Evolutionary conservation across 2,888 invertebrate genomes (phyloP).

Genomic region (Drosophila mayaguana): DNA sequence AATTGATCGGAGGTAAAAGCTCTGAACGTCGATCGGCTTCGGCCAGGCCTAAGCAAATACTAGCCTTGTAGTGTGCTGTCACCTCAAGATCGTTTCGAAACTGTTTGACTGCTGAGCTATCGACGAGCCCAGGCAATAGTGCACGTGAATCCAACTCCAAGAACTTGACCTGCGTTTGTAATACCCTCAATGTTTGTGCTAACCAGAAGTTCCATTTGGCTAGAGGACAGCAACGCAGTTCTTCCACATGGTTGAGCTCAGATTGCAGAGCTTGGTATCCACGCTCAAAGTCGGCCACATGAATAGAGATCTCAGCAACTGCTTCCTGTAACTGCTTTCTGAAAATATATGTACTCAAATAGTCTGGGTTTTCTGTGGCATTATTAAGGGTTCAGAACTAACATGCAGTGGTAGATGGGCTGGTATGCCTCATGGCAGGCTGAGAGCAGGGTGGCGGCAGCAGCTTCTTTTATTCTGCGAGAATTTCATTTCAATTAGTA

Average conservation of each 20-base stretch:
- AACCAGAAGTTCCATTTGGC: slow-evolving; percentile 42
- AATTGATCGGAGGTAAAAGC: slow-evolving; percentile 1
- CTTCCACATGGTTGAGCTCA: slow-evolving; percentile 1
- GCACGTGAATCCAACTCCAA: slow-evolving; percentile 35
- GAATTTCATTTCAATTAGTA: neutral
- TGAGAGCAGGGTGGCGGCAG: slow-evolving; percentile 27
- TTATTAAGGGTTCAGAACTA: slow-evolving; percentile 16
- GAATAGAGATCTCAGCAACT: slow-evolving; percentile 23
- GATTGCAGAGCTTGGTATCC: neutral
- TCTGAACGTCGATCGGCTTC: slow-evolving; percentile 12
- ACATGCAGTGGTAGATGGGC: slow-evolving; percentile 43
- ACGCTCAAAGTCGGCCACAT: slow-evolving; percentile 26
- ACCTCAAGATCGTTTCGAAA: slow-evolving; percentile 40
- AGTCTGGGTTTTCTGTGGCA: neutral
- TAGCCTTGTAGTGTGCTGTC: slow-evolving; percentile 16
- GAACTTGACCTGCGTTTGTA: slow-evolving; percentile 52
- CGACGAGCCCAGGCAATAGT: slow-evolving; percentile 29
- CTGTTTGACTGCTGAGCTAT: slow-evolving; percentile 25
- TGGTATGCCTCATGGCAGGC: slow-evolving; percentile 38
- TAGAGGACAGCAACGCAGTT: neutral
- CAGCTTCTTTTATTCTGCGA: slow-evolving; percentile 33
- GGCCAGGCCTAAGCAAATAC: slow-evolving; percentile 39
- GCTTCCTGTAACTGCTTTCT: slow-evolving; percentile 21
- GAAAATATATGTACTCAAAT: slow-evolving; percentile 4
- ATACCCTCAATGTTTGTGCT: slow-evolving; percentile 13